Conservation (phyloP, 2,113 vertebrate species). For the Junco hyemalis region DNA sequence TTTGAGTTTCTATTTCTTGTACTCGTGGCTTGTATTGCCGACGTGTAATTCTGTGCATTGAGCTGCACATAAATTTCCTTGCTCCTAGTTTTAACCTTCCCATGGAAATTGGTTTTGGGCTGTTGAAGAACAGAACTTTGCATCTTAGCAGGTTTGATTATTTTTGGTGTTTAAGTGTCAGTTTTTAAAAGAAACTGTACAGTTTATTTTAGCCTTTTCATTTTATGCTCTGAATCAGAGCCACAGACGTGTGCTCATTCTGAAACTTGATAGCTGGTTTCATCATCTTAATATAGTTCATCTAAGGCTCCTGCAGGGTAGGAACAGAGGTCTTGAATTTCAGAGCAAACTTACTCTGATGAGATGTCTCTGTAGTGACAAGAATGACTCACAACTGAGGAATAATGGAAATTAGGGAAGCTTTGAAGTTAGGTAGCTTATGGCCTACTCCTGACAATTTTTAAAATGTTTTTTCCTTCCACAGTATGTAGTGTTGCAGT, state of each 20-base stretch:
- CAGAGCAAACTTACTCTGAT: neutral
- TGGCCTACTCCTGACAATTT: neutral
- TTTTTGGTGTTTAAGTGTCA: neutral
- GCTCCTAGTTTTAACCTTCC: neutral
- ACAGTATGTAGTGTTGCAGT: neutral
- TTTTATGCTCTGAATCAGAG: neutral
- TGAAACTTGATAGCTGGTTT: conserved; percentile 5
- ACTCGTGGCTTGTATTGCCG: fast-evolving
- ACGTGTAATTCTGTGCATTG: fast-evolving
- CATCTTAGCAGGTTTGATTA: neutral
- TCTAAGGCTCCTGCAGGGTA: neutral
- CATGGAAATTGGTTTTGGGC: neutral
- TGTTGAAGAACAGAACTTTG: neutral
- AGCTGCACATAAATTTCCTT: neutral
- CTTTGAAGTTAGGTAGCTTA: neutral
- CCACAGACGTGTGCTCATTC: neutral
- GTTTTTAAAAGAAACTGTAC: neutral
- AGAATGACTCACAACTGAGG: neutral
- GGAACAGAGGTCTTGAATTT: conserved; percentile 1
- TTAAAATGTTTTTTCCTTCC: fast-evolving
- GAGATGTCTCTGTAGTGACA: neutral
- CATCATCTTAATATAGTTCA: neutral
- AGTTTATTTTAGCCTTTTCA: neutral
- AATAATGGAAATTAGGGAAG: neutral
- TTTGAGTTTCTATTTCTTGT: neutral